phyloP scores from a whole-genome alignment of 2,797 vertebrate species.

The Choloepus didactylus region DNA sequence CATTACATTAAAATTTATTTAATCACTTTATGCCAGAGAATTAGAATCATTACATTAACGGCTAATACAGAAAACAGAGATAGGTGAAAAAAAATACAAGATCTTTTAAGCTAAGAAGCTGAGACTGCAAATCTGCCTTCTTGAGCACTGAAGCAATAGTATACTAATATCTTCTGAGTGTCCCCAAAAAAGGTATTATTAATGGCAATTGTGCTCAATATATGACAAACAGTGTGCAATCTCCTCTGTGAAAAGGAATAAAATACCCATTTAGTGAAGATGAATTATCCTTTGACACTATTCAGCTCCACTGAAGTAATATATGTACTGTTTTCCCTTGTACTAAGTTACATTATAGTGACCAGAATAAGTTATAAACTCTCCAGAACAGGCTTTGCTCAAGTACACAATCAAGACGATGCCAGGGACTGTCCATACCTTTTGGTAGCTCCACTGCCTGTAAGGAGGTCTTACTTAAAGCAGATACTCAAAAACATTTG shows the following conservation, averaged over 20 bases:
- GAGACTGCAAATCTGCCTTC: neutral
- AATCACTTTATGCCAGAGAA: constrained; percentile 36
- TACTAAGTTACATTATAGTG: constrained; percentile 52
- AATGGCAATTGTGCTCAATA: constrained; percentile 61
- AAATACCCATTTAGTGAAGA: constrained; percentile 63
- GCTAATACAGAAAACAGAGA: neutral
- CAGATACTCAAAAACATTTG: neutral
- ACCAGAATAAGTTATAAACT: constrained; percentile 50
- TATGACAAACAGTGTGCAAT: constrained; percentile 59
- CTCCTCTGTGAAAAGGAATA: constrained; percentile 60
- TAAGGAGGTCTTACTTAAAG: neutral
- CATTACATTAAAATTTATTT: constrained; percentile 30
- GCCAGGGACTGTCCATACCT: neutral
- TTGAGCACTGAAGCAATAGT: neutral
- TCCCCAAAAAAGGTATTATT: constrained; percentile 28
- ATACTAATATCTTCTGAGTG: neutral
- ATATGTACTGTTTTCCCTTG: constrained; percentile 49
- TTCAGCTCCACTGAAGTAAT: constrained; percentile 70
- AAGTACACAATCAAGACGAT: neutral
- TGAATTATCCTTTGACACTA: constrained; percentile 69
- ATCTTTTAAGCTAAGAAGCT: neutral
- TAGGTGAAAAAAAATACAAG: neutral
- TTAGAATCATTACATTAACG: constrained; percentile 10
- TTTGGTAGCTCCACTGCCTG: neutral
- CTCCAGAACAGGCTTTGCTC: neutral